phyloP scores from a whole-genome alignment of 2,888 invertebrate species.

The Bhutanitis thaidina region DNA sequence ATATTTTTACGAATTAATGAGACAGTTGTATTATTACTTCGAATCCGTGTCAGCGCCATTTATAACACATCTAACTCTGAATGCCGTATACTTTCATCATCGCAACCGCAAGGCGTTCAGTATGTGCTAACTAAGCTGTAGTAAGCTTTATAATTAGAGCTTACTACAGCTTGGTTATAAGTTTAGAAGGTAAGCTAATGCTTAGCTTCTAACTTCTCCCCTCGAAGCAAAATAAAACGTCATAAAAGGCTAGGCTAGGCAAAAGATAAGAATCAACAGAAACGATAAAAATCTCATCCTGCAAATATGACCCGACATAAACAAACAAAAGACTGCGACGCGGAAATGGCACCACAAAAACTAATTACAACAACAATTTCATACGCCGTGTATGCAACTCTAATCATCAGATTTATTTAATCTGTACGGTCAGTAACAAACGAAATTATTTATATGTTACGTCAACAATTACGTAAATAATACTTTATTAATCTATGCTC shows the following conservation, averaged over 20 bases:
- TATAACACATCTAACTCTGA: too few species aligned
- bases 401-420: constrained; percentile 19
- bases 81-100: too few species aligned
- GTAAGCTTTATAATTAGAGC: too few species aligned
- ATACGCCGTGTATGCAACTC: constrained; percentile 12
- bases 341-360: constrained; percentile 17
- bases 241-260: constrained; percentile 8
- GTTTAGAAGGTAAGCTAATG: too few species aligned
- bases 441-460: constrained; percentile 16
- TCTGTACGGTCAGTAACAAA: constrained; percentile 6
- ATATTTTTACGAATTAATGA: too few species aligned
- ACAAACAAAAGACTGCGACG: constrained; percentile 9
- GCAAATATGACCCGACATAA: constrained; percentile 4
- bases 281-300: constrained; percentile 5
- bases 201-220: too few species aligned
- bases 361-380: constrained; percentile 17
- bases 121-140: too few species aligned
- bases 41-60: too few species aligned
- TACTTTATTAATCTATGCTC: constrained; percentile 20
- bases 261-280: constrained; percentile 3
- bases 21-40: too few species aligned
- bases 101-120: too few species aligned
- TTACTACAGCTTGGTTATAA: too few species aligned
- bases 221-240: too few species aligned
- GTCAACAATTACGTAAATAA: constrained; percentile 25